phyloP scores from a whole-genome alignment of 2,797 vertebrate species.

The Craterocephalus amniculus region DNA sequence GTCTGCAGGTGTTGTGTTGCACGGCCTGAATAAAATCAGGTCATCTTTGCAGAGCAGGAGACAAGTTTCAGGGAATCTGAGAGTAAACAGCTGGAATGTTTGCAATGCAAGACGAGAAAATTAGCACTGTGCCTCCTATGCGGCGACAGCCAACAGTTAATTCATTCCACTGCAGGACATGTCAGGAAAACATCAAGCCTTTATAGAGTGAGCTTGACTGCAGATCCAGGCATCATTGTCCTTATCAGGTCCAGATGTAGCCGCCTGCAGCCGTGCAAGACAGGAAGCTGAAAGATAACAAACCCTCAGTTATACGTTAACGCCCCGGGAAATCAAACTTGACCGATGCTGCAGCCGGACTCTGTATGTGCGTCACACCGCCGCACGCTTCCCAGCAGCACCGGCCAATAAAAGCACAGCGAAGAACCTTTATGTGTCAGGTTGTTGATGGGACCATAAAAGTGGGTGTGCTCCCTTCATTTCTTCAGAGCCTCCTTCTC shows the following conservation, averaged over 20 bases:
- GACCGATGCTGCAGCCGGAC: conserved; percentile 12
- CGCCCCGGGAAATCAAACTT: conserved; percentile 17
- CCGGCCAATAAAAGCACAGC: conserved; percentile 64
- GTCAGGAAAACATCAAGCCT: conserved; percentile 47
- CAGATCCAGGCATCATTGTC: conserved; percentile 37
- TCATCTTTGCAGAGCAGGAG: conserved; percentile 44
- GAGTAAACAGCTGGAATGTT: conserved; percentile 48
- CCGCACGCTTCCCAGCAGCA: conserved; percentile 15
- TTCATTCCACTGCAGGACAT: conserved; percentile 16
- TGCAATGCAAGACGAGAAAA: conserved; percentile 22
- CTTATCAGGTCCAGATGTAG: conserved; percentile 47
- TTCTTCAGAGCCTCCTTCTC: conserved; percentile 9
- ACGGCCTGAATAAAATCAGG: conserved; percentile 57
- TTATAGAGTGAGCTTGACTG: conserved; percentile 48
- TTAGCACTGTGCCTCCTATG: neutral
- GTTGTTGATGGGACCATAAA: conserved; percentile 34
- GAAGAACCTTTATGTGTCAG: conserved; percentile 41
- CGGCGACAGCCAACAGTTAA: neutral
- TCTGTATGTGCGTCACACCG: conserved; percentile 41
- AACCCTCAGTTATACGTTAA: conserved; percentile 31
- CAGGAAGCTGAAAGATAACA: conserved; percentile 67
- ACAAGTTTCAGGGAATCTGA: conserved; percentile 19
- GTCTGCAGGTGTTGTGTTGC: conserved; percentile 57
- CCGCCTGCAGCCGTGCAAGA: conserved; percentile 45
- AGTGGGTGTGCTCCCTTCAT: conserved; percentile 25